Base-by-base conservation (phyloP, 2,113 vertebrate genomes). In the Myrmecobius fasciatus region DNA sequence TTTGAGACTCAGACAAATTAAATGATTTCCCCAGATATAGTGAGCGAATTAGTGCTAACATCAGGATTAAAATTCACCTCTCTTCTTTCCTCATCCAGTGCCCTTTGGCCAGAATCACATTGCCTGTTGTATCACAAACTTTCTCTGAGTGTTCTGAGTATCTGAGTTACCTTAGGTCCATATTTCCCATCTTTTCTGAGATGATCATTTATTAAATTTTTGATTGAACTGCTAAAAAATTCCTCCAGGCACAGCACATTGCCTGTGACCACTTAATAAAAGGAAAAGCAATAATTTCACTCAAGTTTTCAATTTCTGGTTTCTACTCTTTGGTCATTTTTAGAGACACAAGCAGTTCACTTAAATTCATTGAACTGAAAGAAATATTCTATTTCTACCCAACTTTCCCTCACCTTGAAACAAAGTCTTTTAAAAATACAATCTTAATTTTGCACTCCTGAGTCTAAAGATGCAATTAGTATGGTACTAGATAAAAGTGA, bases 301-400 rank as follows among this genome's bases (percentile, higher is more conserved):
- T 53, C 31, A 60, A 92, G 52, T 56, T 93, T 93, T 92, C 31
- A 88, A n/a, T 95, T 67, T 92, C 90, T 92, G 91, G 8, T 89
- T 12, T 52, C 26, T 25, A 47, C 17, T 54, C 93, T 60, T 94
- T 90, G 52, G 91, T 96, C 93, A 54, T 95, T 95, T 96, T 94
- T 91, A 96, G 96, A 96, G 95, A 95, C 89, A 95, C 75, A 96
- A 56, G 8, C 3, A 53, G 14, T 52, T 92, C 46, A 67, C 52
- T 95, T 96, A 93, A 75, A 96, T 93, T 92, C 92, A 36, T 46
- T 95, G 47, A 43, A 54, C 28, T 91, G 90, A 92, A 92, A 91
- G n/a, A 95, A 46, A n/a, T 75, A 89, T 52, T 94, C 25, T 67
- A 9, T 48, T 94, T 96, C 93, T 43, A 26, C 43, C 90, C 3